phyloP scores from a whole-genome alignment of 2,888 invertebrate species.

The Notodonta dromedarius region DNA sequence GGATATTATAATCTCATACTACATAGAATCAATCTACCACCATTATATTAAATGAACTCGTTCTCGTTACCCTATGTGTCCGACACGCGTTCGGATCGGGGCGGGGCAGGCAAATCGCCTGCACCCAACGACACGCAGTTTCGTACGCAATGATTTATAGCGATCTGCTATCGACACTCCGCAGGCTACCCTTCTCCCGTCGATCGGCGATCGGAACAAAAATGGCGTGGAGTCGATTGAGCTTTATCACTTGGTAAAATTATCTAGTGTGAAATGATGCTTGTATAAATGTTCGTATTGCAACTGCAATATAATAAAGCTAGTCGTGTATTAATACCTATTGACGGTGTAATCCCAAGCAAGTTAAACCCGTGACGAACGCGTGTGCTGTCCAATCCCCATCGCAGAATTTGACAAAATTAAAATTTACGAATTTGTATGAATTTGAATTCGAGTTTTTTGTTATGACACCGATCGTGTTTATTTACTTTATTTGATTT shows the following conservation, averaged over 20 bases:
- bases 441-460: no score
- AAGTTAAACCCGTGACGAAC: no score
- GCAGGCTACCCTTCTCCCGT: constrained; percentile 75
- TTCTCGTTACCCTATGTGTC: constrained; percentile 23
- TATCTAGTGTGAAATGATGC: constrained; percentile 12
- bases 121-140: constrained; percentile 78
- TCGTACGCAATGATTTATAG: constrained; percentile 79
- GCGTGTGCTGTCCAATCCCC: no score
- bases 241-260: constrained; percentile 24
- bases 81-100: constrained; percentile 20
- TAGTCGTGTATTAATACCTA: no score
- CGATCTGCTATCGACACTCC: constrained; percentile 79
- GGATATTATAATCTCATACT: neutral
- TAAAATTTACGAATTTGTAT: no score
- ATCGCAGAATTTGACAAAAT: no score
- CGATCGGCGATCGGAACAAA: constrained; percentile 1
- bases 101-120: constrained; percentile 70
- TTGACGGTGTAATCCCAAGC: no score
- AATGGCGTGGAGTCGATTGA: constrained; percentile 31
- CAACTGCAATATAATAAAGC: no score
- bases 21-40: neutral
- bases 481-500: no score
- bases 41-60: neutral
- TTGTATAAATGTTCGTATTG: no score
- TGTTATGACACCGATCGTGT: no score